Evolutionary conservation across 2,797 vertebrate species (phyloP).

Genomic region (Helarctos malayanus): DNA sequence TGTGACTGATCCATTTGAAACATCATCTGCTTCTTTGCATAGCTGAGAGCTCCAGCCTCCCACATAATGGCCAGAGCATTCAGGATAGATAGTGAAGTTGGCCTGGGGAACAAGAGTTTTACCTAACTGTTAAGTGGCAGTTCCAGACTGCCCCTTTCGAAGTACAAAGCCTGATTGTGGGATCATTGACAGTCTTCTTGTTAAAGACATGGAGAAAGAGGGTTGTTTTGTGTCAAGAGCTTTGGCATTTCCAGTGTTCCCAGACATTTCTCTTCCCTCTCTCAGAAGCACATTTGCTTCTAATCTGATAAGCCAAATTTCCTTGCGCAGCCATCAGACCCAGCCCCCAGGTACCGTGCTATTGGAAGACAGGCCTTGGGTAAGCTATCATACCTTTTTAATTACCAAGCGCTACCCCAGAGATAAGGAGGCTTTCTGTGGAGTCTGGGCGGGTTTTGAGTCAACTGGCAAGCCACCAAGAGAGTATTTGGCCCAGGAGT

Average conservation of each 20-base stretch:
- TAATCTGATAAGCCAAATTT: slow-evolving; percentile 81
- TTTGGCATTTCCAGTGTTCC: slow-evolving; percentile 56
- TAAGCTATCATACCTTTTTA: slow-evolving; percentile 82
- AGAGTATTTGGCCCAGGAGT: not conserved
- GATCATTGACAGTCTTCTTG: slow-evolving; percentile 78
- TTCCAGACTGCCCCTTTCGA: slow-evolving; percentile 66
- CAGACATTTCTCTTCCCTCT: slow-evolving; percentile 73
- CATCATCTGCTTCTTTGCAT: not conserved
- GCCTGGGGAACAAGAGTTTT: not conserved
- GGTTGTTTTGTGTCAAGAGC: slow-evolving; percentile 66
- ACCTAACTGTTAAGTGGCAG: slow-evolving; percentile 55
- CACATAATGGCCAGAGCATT: not conserved
- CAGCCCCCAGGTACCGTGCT: slow-evolving; percentile 55
- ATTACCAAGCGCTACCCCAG: slow-evolving; percentile 81
- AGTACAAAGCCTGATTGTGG: slow-evolving; percentile 74
- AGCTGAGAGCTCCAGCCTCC: not conserved
- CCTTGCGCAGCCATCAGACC: slow-evolving; percentile 72
- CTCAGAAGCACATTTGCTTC: slow-evolving; percentile 79
- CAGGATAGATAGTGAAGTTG: slow-evolving; percentile 43
- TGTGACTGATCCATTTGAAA: not conserved
- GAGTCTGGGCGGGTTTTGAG: slow-evolving; percentile 62
- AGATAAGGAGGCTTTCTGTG: slow-evolving; percentile 73
- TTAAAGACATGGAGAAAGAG: slow-evolving; percentile 77
- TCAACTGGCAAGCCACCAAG: not conserved
- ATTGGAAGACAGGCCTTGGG: slow-evolving; percentile 77